Conservation (phyloP, 1,140 invertebrate species). For the Prorops nasuta region DNA sequence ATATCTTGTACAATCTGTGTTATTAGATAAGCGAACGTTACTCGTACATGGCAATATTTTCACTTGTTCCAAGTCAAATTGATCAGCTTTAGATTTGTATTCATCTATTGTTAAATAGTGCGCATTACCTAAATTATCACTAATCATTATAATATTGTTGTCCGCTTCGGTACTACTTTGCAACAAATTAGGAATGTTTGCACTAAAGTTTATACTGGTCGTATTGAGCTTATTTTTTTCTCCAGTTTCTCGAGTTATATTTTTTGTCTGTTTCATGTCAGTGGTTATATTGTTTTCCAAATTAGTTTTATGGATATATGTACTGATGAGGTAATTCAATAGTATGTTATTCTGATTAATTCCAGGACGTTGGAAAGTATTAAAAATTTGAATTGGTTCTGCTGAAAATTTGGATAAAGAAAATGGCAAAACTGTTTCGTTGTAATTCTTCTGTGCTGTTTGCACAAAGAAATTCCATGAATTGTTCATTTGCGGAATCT, state of each 20-base stretch:
- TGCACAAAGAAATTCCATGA: too few species aligned
- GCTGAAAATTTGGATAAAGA: too few species aligned
- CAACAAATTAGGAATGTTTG: neutral
- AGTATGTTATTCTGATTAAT: constrained; percentile 8
- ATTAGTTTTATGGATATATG: constrained; percentile 16
- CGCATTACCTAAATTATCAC: constrained; percentile 29
- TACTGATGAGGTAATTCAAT: constrained; percentile 23
- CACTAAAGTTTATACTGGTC: too few species aligned
- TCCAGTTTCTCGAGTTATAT: neutral
- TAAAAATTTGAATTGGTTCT: too few species aligned
- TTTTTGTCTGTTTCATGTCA: neutral
- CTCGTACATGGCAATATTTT: constrained; percentile 50
- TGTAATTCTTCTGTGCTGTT: too few species aligned
- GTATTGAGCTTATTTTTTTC: too few species aligned
- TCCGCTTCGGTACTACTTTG: constrained; percentile 5
- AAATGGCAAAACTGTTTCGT: too few species aligned
- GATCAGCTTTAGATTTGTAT: constrained; percentile 25
- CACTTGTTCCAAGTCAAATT: constrained; percentile 29
- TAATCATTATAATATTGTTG: constrained; percentile 30
- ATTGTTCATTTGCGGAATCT: too few species aligned
- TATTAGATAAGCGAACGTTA: constrained; percentile 53
- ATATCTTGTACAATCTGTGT: constrained; percentile 56
- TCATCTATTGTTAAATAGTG: constrained; percentile 34
- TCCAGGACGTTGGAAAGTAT: neutral
- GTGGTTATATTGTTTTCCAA: constrained; percentile 9